Evolutionary conservation across 2,113 vertebrate genomes (phyloP), one percentile per base, ranked within the genome.

Genomic region (Porphyrio hochstetteri): DNA sequence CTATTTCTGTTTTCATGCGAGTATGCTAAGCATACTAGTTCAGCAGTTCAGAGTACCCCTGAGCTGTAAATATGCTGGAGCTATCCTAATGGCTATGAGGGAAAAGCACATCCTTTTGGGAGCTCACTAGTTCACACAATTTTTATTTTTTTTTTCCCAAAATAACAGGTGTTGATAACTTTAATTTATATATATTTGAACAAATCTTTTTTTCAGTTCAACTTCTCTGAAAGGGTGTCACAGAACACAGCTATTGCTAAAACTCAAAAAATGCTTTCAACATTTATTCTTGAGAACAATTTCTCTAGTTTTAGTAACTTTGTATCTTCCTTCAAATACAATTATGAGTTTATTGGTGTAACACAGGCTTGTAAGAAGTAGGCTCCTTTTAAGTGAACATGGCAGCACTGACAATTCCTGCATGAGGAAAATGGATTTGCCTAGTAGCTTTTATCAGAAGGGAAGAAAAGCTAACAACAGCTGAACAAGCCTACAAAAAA

Each of bases 391-490:
- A 63, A 75, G 16, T 53, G 25, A 76, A 60, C 4, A 2, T 79
- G 18, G 23, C n/a, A 48, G 4, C 11, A 36, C 53, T 85, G 72
- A 14, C 21, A 57, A 57, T 57, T 68, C 13, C 38, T 71, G 7
- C 8, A 68, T 24, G 35, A 21, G 19, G 19, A 65, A 86, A 91
- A 74, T n/a, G 16, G 19, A 42, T 92, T 82, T 89, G 5, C 17
- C n/a, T 86, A 16, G 14, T 67, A 3, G 5, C 19, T 77, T 74
- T 57, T 63, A 29, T 36, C 7, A 36, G 40, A 48, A 74, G 21
- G 5, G 9, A 2, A 4, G 10, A 12, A 15, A 21, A 14, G 2
- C 4, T 31, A 53, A 48, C 5, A 28, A 8, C 36, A 78, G 11
- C 13, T 64, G 23, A 68, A 38, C 7, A 77, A 82, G 44, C 8